These are phyloP conservation scores for Halcyon malimbica DNA, from an alignment of 2,113 vertebrate species.

Conservation along the genomic window DNA sequence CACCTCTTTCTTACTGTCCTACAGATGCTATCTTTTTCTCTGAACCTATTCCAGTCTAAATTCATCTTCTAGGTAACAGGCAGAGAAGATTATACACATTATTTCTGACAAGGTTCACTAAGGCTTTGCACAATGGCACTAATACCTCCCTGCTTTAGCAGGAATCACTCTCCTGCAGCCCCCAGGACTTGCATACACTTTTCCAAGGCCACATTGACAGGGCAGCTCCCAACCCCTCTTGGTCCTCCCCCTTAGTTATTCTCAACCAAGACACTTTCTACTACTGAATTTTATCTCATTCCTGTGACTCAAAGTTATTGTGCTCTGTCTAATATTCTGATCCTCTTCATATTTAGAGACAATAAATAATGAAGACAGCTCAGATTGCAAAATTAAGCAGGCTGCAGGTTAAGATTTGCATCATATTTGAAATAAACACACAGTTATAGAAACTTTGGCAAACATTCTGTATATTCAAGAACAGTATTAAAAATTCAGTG, in stretches of 20 bases:
- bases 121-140: neutral
- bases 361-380: conserved; percentile 35
- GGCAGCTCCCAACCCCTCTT: neutral
- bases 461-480: neutral
- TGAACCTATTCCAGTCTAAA: neutral
- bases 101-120: neutral
- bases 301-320: neutral
- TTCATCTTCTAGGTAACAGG: neutral
- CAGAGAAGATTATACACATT: neutral
- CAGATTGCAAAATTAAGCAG: conserved; percentile 23
- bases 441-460: neutral
- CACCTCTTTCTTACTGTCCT: neutral
- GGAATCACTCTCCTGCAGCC: neutral
- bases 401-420: neutral
- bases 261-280: neutral
- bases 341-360: neutral
- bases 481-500: neutral
- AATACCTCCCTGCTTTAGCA: neutral
- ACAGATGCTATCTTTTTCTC: neutral
- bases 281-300: neutral
- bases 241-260: fast-evolving
- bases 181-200: neutral
- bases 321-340: conserved; percentile 7
- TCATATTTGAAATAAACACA: conserved; percentile 6
- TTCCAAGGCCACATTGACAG: neutral